Percentiles rank a stretch among this genome's conserved stretches.
Evolutionary conservation across 2,113 vertebrate species (phyloP).

Genomic region (Centropristis striata): DNA sequence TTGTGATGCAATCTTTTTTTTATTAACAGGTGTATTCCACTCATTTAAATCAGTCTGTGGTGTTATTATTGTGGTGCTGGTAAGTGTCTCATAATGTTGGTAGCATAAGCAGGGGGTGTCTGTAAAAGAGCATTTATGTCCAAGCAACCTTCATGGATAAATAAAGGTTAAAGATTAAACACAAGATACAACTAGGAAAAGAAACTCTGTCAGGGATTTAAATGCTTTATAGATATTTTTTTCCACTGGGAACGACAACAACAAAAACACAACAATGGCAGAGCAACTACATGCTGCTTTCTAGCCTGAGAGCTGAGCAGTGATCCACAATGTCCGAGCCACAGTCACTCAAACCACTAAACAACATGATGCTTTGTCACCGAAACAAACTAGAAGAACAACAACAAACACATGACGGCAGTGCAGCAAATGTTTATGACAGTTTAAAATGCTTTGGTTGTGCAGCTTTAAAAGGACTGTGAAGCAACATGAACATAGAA

Average conservation of each 20-base stretch:
- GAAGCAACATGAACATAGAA: not conserved
- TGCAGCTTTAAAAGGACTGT: constrained; percentile 9
- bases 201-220: not conserved
- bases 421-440: too few species aligned
- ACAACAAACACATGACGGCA: not conserved
- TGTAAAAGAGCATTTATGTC: not conserved
- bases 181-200: not conserved
- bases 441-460: not conserved
- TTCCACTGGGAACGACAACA: constrained; percentile 10
- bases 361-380: constrained; percentile 44
- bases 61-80: not conserved
- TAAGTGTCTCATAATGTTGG: not conserved
- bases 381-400: constrained; percentile 32
- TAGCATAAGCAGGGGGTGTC: not conserved
- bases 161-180: not conserved
- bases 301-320: constrained; percentile 54
- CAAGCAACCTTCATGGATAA: not conserved
- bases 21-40: not conserved
- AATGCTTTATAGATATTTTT: constrained; percentile 5
- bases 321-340: constrained; percentile 47
- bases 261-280: constrained; percentile 23
- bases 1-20: too few species aligned
- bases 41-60: not conserved
- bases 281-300: constrained; percentile 32
- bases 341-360: constrained; percentile 48